Evolutionary conservation across 2,888 invertebrate genomes (phyloP).

Genomic region (Mallateleia sp.): DNA sequence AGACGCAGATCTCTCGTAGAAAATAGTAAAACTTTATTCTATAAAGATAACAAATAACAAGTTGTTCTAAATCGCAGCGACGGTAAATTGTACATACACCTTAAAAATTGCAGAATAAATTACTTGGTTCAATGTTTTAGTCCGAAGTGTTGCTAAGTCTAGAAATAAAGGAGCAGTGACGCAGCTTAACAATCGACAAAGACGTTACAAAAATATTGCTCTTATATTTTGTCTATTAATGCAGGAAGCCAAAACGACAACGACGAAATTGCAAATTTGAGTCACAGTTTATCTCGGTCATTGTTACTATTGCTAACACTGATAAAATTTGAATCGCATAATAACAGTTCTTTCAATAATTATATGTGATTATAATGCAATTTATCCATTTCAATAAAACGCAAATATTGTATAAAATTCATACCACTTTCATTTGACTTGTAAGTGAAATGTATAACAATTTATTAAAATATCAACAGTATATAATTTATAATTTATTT

Average conservation of each 20-base stretch:
- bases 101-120: slow-evolving; percentile 63
- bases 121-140: slow-evolving; percentile 28
- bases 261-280: neutral
- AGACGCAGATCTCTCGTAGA: slow-evolving; percentile 80
- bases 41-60: slow-evolving; percentile 87
- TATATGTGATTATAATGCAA: no score
- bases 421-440: no score
- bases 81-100: slow-evolving; percentile 76
- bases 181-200: slow-evolving; percentile 22
- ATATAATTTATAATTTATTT: no score
- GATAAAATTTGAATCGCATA: slow-evolving; percentile 15
- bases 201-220: slow-evolving; percentile 38
- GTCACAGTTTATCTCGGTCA: slow-evolving; percentile 9
- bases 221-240: slow-evolving; percentile 8
- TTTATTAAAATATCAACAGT: no score
- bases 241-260: slow-evolving; percentile 3
- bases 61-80: slow-evolving; percentile 79
- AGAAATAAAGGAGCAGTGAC: slow-evolving; percentile 31
- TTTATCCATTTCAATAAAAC: no score
- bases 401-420: no score
- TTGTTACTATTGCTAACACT: slow-evolving; percentile 2
- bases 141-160: slow-evolving; percentile 27
- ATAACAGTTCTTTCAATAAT: slow-evolving; percentile 24
- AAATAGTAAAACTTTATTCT: slow-evolving; percentile 87
- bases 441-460: no score